phyloP scores from a whole-genome alignment of 2,797 vertebrate species.

The Todus mexicanus region DNA sequence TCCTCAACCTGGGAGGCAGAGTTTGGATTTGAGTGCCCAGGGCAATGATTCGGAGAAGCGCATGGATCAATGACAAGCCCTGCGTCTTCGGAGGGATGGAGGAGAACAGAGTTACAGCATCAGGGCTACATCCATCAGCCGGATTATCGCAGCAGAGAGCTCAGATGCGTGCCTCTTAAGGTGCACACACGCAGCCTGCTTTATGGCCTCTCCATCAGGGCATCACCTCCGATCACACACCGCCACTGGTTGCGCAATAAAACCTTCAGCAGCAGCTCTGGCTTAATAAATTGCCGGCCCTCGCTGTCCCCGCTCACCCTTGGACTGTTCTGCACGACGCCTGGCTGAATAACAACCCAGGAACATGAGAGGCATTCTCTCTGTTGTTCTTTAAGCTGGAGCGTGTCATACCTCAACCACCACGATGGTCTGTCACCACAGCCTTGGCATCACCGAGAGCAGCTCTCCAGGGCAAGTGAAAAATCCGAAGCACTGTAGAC shows the following conservation, averaged over 20 bases:
- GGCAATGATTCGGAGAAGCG: rapidly evolving
- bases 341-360: neutral
- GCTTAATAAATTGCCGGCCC: neutral
- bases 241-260: neutral
- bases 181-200: neutral
- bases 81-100: neutral
- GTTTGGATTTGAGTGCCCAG: neutral
- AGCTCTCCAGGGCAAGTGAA: neutral
- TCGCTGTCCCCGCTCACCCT: neutral
- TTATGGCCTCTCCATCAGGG: neutral
- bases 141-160: neutral
- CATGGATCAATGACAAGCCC: neutral
- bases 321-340: neutral
- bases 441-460: neutral
- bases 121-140: neutral
- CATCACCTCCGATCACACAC: neutral
- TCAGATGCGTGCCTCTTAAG: neutral
- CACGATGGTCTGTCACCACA: neutral
- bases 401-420: neutral
- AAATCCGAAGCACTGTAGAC: rapidly evolving
- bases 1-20: neutral
- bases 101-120: neutral
- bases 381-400: neutral
- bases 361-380: rapidly evolving
- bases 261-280: neutral